Evolutionary conservation across 1,140 invertebrate species (phyloP), one percentile per base, ranked within the genome.

Genomic region (Zaprionus vittiger): DNA sequence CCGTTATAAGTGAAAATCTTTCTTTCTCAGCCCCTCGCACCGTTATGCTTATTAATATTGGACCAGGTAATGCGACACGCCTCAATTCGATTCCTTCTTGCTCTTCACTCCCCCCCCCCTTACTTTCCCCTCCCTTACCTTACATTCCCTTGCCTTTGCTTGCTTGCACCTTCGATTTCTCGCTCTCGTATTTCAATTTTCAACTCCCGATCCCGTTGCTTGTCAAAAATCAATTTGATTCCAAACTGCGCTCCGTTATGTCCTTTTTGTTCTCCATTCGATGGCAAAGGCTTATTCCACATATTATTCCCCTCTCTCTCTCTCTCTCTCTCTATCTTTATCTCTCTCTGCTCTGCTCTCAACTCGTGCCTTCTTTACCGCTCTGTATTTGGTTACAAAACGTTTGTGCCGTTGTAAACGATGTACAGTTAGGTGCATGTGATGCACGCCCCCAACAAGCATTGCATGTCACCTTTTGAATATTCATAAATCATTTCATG

Each of bases 11-110:
- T 86, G 79, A 90, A 89, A 87, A 83, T 79, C 65, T 37, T 31
- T 79, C 65, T 31, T 31, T 37, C 47, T 22, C 52, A 52, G 41
- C 22, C 20, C 15, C n/a, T 11, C 24, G 70, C 75, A 72, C 84
- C 84, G 84, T 89, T 89, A 89, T 90, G 79, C 73, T 89, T 87
- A 89, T 89, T 89, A 89, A 81, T 77, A 73, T 81, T 79, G 78
- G 55, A 3, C 72, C 72, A 68, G 67, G 79, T 89, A 89, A 90
- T 90, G 78, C 57, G 85, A 86, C 83, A 86, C 83, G 79, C 79
- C 82, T 72, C 24, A 6, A 14, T n/a, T 47, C 22, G 22, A 22
- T 24, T 31, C 17, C 14, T 22, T 20, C 15, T 52, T 44, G 31
- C 31, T 34, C 31, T 34, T 2, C 37, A 4, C 37, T 47, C 34